A percentile compares a stretch with the other conserved stretches of the same genome.
Conservation (phyloP, 2,888 invertebrate species). For the Agrochola lota region DNA sequence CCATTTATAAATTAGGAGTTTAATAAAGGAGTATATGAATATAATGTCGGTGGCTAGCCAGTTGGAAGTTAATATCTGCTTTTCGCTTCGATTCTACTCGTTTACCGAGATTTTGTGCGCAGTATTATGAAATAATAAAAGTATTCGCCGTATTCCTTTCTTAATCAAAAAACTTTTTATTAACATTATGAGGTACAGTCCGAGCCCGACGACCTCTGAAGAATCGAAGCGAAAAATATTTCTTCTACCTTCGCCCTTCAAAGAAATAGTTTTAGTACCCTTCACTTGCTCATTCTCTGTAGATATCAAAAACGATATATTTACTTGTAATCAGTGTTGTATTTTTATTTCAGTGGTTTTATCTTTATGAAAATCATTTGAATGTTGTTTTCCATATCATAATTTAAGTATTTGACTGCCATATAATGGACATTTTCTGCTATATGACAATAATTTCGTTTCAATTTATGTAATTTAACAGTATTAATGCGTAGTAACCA, state of each 20-base stretch:
- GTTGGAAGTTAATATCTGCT: constrained; percentile 62
- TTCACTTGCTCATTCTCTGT: constrained; percentile 43
- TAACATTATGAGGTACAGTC: constrained; percentile 72
- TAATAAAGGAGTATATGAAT: constrained; percentile 64
- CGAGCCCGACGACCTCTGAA: constrained; percentile 77
- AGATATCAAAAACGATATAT: constrained; percentile 51
- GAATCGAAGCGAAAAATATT: constrained; percentile 68
- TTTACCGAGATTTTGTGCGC: constrained; percentile 51
- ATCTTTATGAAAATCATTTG: constrained; percentile 18
- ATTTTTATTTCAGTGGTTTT: constrained; percentile 29
- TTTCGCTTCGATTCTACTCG: constrained; percentile 69
- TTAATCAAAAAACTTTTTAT: constrained; percentile 61
- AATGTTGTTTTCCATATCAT: constrained; percentile 18
- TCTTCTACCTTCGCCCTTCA: constrained; percentile 48
- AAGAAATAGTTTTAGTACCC: constrained; percentile 35
- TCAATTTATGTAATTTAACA: constrained; percentile 18
- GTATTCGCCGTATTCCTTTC: constrained; percentile 45
- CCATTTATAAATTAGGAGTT: constrained; percentile 69
- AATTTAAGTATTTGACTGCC: constrained; percentile 41
- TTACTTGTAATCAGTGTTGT: constrained; percentile 50
- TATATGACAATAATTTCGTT: constrained; percentile 13
- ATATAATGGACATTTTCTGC: constrained; percentile 19
- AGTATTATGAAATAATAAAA: constrained; percentile 39
- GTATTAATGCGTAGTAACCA: constrained; percentile 21
- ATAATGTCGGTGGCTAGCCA: constrained; percentile 61